Percentiles rank a stretch among this genome's conserved stretches.
Evolutionary conservation across 2,113 vertebrate genomes (phyloP).

Genomic region (Xiphorhynchus elegans): DNA sequence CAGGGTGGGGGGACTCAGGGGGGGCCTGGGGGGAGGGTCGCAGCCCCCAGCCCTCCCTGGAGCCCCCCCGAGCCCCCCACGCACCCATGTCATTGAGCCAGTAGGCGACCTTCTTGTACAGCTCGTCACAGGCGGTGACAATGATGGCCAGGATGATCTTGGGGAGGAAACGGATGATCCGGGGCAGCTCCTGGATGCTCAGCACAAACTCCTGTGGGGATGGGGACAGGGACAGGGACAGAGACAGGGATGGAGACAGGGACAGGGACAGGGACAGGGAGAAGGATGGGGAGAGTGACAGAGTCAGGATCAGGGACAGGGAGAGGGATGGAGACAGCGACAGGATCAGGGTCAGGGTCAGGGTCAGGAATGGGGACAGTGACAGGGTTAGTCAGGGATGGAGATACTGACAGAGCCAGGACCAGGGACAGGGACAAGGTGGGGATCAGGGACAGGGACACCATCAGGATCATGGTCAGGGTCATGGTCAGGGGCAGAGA

Average conservation of each 20-base stretch:
- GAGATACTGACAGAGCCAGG: neutral
- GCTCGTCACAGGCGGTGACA: conserved; percentile 91
- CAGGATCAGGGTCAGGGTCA: too few species aligned
- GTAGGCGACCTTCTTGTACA: conserved; percentile 94
- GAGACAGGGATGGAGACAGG: neutral
- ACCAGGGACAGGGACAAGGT: fast-evolving
- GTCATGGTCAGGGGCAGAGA: neutral
- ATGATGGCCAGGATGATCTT: conserved; percentile 93
- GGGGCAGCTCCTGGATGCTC: conserved; percentile 91
- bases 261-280: neutral
- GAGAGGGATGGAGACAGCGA: neutral
- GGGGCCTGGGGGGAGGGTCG: neutral
- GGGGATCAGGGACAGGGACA: neutral
- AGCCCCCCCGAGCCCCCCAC: neutral
- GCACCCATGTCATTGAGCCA: conserved; percentile 98
- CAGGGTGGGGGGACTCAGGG: neutral
- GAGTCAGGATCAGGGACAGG: too few species aligned
- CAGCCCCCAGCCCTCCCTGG: neutral
- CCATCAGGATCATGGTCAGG: neutral
- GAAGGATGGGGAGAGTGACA: neutral
- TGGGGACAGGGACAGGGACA: neutral
- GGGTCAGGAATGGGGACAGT: neutral
- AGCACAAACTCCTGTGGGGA: conserved; percentile 87
- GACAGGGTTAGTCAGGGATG: neutral
- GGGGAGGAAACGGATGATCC: conserved; percentile 89